Conservation (phyloP, 35 echinoderm and acorn worm species). For the Eucidaris tribuloides region DNA sequence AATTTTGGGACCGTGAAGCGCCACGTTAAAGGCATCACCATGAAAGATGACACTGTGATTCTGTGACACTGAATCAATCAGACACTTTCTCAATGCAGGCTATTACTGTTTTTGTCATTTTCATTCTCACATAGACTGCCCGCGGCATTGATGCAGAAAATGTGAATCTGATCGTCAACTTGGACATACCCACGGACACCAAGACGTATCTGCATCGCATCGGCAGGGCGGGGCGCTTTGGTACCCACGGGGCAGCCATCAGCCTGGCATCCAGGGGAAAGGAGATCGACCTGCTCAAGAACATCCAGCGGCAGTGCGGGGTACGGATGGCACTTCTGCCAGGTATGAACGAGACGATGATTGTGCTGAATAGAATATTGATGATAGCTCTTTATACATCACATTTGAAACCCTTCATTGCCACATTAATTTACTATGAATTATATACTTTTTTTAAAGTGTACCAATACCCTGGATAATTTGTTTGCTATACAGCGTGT, state of each 20-base stretch:
- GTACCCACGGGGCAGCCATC: constrained; percentile 81
- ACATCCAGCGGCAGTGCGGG: constrained; percentile 61
- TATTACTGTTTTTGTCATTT: neutral
- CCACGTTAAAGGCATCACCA: too few relatives aligned
- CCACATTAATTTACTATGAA: too few relatives aligned
- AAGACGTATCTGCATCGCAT: constrained; percentile 98
- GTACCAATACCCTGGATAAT: too few relatives aligned
- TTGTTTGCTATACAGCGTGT: too few relatives aligned
- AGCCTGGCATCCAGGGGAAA: constrained; percentile 67
- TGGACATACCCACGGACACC: constrained; percentile 81
- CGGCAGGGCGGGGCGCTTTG: constrained; percentile 89
- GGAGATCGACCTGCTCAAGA: constrained; percentile 65
- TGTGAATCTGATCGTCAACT: constrained; percentile 90
- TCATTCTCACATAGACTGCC: constrained; percentile 58
- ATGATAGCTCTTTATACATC: neutral
- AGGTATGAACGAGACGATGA: constrained; percentile 34
- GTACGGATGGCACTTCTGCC: constrained; percentile 56
- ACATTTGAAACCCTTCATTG: neutral
- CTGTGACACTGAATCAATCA: too few relatives aligned
- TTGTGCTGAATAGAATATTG: neutral
- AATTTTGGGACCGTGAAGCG: too few relatives aligned
- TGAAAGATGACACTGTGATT: too few relatives aligned
- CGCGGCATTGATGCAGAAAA: constrained; percentile 98
- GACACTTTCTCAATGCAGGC: neutral
- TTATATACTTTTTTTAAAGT: too few relatives aligned